Percentiles rank a stretch among this genome's conserved stretches.
These are phyloP conservation scores for Stercorarius parasiticus DNA, from an alignment of 2,113 vertebrate genomes.

Conservation along the genomic window DNA sequence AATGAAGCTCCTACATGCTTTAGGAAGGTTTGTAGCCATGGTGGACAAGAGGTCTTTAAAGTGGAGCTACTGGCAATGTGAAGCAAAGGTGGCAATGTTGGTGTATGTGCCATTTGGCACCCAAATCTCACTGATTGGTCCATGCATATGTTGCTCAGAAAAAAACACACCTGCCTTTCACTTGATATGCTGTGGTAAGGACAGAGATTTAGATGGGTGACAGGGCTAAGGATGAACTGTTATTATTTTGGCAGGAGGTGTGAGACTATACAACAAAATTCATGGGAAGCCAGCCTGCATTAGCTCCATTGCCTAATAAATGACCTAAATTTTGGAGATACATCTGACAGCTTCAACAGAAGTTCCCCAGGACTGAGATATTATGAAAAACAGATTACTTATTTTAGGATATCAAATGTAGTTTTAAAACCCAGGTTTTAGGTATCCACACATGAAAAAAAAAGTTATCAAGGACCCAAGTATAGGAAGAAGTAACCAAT, in stretches of 20 bases:
- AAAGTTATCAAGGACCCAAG: background rate
- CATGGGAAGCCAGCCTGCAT: background rate
- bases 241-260: background rate
- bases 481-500: background rate
- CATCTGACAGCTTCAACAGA: background rate
- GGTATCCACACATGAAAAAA: background rate
- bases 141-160: background rate
- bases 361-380: background rate
- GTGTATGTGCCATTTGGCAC: background rate
- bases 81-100: background rate
- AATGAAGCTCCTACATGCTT: background rate
- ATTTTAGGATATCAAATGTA: background rate
- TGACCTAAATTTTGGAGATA: background rate
- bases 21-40: background rate
- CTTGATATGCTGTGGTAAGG: background rate
- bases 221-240: background rate
- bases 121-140: background rate
- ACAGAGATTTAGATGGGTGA: background rate
- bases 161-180: background rate
- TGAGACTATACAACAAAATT: background rate
- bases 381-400: background rate
- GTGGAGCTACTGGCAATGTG: background rate
- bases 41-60: background rate
- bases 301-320: background rate
- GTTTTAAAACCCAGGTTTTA: background rate